phyloP scores from a whole-genome alignment of 2,113 vertebrate genomes.

The Rhinogobius similis region DNA sequence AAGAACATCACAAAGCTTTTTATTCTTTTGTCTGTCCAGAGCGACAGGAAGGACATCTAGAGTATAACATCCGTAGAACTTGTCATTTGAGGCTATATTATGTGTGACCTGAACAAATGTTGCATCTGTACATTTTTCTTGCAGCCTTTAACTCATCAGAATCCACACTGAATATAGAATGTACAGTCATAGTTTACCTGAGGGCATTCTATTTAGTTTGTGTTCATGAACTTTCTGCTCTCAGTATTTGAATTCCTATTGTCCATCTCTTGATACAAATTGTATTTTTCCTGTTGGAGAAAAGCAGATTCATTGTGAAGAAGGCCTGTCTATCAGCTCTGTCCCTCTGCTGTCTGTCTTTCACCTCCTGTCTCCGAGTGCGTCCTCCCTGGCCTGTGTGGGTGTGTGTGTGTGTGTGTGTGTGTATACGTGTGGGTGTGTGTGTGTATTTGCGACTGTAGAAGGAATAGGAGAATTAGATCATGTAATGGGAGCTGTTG shows the following conservation, averaged over 20 bases:
- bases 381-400: slow-evolving; percentile 58
- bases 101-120: no score
- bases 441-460: slow-evolving; percentile 42
- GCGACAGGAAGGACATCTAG: background rate
- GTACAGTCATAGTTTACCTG: no score
- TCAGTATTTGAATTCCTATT: background rate
- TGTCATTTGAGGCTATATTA: no score
- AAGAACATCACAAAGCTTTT: no score
- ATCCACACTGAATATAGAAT: no score
- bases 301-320: slow-evolving; percentile 1
- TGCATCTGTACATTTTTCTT: no score
- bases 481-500: slow-evolving; percentile 79
- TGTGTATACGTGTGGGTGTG: slow-evolving; percentile 40
- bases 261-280: background rate
- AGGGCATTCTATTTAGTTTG: no score
- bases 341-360: slow-evolving; percentile 47
- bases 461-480: slow-evolving; percentile 74
- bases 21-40: no score
- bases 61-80: no score
- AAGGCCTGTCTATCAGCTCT: background rate
- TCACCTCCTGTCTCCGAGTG: slow-evolving; percentile 57
- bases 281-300: background rate
- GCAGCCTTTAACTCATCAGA: no score
- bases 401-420: slow-evolving; percentile 48
- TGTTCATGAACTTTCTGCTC: no score